Percentiles rank a stretch among this genome's conserved stretches.
Evolutionary conservation across 2,113 vertebrate species (phyloP).

Genomic region (Polyodon spathula): DNA sequence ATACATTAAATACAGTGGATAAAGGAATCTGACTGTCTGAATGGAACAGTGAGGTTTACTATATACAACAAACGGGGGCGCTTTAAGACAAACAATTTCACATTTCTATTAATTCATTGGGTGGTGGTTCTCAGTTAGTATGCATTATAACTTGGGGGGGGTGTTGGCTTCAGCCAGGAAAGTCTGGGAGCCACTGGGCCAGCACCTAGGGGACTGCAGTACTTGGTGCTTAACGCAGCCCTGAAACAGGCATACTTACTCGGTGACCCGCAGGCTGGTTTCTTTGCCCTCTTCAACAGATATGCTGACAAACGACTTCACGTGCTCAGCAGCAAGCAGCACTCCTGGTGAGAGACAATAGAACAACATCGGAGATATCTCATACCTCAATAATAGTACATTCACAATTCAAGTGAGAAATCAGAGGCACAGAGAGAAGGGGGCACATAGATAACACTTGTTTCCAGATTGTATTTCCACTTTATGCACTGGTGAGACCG

Average conservation of each 20-base stretch:
- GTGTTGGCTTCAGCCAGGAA: slow-evolving; percentile 25
- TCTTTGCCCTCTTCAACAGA: slow-evolving; percentile 84
- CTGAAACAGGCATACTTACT: slow-evolving; percentile 65
- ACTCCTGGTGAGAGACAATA: slow-evolving; percentile 56
- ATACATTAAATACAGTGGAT: no score
- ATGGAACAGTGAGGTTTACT: no score
- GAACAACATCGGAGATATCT: not conserved
- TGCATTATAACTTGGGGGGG: slow-evolving; percentile 25
- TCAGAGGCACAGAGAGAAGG: not conserved
- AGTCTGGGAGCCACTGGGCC: slow-evolving; percentile 32
- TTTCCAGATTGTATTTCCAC: no score
- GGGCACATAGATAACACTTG: no score
- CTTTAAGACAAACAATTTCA: no score
- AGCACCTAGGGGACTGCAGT: slow-evolving; percentile 25
- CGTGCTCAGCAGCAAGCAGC: slow-evolving; percentile 75
- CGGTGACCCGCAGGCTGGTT: slow-evolving; percentile 76
- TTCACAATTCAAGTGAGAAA: not conserved
- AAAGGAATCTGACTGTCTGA: no score
- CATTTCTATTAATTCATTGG: no score
- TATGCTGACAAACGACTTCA: slow-evolving; percentile 72
- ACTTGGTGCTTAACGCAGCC: slow-evolving; percentile 32
- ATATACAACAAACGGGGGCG: no score
- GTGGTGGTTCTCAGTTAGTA: not conserved
- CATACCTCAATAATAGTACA: not conserved
- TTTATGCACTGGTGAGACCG: no score